phyloP scores from a whole-genome alignment of 2,888 invertebrate species.

The Phytoseiulus persimilis region DNA sequence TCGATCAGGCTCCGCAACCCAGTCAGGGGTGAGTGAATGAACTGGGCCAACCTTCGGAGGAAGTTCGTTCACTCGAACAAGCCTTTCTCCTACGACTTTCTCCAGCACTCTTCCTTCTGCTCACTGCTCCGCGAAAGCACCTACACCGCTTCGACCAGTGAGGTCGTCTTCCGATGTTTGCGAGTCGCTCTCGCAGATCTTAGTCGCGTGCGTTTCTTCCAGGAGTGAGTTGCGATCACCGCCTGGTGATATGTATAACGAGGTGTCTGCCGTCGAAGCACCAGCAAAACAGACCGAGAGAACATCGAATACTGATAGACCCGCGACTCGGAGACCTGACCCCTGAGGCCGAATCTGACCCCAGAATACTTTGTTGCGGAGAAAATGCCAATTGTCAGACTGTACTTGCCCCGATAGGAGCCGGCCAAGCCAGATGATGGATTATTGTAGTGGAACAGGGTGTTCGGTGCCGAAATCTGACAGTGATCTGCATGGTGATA shows the following conservation, averaged over 20 bases:
- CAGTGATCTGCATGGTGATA: too few relatives aligned
- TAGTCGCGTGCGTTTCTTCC: neutral
- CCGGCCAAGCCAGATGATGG: too few relatives aligned
- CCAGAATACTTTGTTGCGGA: neutral
- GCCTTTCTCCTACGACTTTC: neutral
- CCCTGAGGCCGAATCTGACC: neutral
- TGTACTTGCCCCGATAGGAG: neutral
- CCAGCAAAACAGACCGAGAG: neutral
- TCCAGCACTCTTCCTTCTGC: neutral
- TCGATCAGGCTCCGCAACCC: conserved; percentile 31
- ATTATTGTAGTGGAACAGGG: too few relatives aligned
- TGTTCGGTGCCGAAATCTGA: too few relatives aligned
- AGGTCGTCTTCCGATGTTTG: neutral
- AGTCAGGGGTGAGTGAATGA: conserved; percentile 32
- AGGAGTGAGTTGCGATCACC: conserved; percentile 29
- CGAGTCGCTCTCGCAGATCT: neutral
- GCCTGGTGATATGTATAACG: neutral
- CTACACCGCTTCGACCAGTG: neutral
- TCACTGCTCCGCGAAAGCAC: neutral
- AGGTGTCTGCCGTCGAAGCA: neutral
- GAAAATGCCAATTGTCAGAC: neutral
- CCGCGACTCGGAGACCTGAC: conserved; percentile 28
- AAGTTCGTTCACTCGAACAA: neutral
- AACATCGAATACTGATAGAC: neutral
- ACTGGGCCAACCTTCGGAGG: neutral